These are phyloP conservation scores for Xylocopa sonorina DNA, from an alignment of 1,140 invertebrate genomes.

Conservation along the genomic window DNA sequence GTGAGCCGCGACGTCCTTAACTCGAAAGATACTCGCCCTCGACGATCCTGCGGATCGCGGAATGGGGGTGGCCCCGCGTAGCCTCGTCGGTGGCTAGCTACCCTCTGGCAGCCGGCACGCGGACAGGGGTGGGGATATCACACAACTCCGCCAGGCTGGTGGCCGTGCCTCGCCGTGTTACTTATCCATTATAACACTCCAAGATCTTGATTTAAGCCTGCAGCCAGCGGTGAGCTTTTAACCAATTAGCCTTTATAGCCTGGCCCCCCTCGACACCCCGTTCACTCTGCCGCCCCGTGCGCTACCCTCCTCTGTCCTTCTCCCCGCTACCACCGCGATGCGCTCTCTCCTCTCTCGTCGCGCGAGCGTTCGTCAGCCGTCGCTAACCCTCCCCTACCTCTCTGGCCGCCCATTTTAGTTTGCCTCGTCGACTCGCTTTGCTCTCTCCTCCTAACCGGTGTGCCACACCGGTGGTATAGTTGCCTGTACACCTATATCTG, in stretches of 20 bases:
- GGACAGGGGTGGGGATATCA: slow-evolving; percentile 58
- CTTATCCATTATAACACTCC: slow-evolving; percentile 83
- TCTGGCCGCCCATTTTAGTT: slow-evolving; percentile 42
- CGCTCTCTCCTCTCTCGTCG: not conserved
- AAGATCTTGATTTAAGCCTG: slow-evolving; percentile 83
- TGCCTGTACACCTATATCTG: slow-evolving; percentile 58
- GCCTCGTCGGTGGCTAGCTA: slow-evolving; percentile 43
- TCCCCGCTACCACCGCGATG: not conserved
- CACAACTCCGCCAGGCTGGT: slow-evolving; percentile 61
- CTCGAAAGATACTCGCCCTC: slow-evolving; percentile 72
- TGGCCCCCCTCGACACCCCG: slow-evolving; percentile 50
- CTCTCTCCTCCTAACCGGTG: slow-evolving; percentile 46
- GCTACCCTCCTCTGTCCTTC: slow-evolving; percentile 18
- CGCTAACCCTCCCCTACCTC: no score
- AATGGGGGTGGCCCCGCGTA: slow-evolving; percentile 28
- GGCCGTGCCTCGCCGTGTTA: slow-evolving; percentile 79
- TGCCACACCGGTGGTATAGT: slow-evolving; percentile 55
- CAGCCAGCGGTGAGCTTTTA: slow-evolving; percentile 82
- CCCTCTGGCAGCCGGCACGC: slow-evolving; percentile 42
- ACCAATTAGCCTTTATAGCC: slow-evolving; percentile 83
- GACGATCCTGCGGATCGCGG: slow-evolving; percentile 61
- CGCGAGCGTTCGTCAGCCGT: not conserved
- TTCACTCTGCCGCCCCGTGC: slow-evolving; percentile 38
- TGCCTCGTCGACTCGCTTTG: slow-evolving; percentile 32
- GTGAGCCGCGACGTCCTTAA: slow-evolving; percentile 68